Percentiles rank a stretch among this genome's conserved stretches.
Conservation (phyloP, 2,888 invertebrate genomes). For the Poecilobothrus nobilitatus region DNA sequence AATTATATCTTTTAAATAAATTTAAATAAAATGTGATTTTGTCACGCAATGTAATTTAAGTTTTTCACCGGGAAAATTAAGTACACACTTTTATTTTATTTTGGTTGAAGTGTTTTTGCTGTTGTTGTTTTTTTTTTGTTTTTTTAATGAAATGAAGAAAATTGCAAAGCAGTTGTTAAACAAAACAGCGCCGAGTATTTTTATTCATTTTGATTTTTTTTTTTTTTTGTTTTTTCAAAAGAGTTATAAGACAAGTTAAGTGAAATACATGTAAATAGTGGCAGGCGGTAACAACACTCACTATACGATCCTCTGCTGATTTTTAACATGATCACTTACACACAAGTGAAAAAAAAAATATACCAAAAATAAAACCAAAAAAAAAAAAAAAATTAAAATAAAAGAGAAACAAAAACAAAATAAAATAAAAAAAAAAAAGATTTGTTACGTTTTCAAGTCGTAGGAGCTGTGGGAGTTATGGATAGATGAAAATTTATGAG, state of each 20-base stretch:
- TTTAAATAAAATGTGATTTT: neutral
- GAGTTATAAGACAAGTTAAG: constrained; percentile 1
- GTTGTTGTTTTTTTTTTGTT: no score
- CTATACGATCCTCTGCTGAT: neutral
- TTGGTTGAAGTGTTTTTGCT: no score
- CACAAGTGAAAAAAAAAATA: neutral
- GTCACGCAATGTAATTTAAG: constrained; percentile 4
- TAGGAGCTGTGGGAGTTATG: neutral
- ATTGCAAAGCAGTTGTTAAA: no score
- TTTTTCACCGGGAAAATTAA: constrained; percentile 1
- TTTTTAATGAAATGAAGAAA: no score
- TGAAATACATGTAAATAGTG: neutral
- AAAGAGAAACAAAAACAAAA: no score
- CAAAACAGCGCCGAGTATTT: no score
- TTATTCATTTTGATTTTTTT: no score
- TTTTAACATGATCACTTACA: neutral
- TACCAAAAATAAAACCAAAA: no score
- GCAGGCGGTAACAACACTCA: neutral
- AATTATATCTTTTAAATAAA: neutral
- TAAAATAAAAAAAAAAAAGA: neutral
- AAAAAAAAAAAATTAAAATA: no score
- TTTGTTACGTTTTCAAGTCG: neutral
- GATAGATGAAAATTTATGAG: neutral
- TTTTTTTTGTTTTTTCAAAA: neutral
- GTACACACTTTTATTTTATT: neutral